phyloP scores from a whole-genome alignment of 2,797 vertebrate species.

The Heteromormyrus szaboi region DNA sequence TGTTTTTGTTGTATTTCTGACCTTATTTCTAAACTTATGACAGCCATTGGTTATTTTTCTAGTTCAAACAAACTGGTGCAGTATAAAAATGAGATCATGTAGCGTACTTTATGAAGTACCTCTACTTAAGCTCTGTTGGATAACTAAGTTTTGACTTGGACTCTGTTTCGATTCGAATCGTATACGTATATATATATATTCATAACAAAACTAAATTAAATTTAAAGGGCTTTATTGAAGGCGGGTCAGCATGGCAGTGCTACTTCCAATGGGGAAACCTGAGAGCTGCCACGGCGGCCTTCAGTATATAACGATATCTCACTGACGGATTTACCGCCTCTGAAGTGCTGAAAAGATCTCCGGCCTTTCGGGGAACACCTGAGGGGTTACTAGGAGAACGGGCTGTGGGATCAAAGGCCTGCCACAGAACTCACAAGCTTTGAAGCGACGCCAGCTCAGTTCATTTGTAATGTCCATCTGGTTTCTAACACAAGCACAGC shows the following conservation, averaged over 20 bases:
- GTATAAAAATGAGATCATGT: not conserved
- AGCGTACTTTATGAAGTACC: not conserved
- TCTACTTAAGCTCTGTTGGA: not conserved
- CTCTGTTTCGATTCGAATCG: not conserved
- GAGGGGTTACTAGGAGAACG: not conserved
- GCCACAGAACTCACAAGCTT: conserved; percentile 16
- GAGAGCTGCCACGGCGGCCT: conserved; percentile 20
- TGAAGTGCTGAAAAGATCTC: not conserved
- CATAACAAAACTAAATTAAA: not conserved
- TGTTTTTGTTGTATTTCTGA: not conserved
- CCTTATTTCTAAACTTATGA: not conserved
- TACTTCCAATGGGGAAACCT: not conserved
- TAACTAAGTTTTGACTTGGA: not conserved
- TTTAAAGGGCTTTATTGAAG: not conserved
- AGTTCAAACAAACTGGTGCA: not conserved
- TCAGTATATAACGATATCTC: conserved; percentile 16
- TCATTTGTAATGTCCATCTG: not conserved
- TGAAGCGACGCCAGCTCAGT: conserved; percentile 11
- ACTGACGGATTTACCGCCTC: conserved; percentile 23
- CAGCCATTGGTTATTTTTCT: not conserved
- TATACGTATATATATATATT: not conserved
- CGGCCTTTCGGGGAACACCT: not conserved
- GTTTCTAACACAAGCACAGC: not conserved
- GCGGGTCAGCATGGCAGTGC: not conserved
- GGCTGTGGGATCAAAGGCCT: conserved; percentile 16